Base-by-base conservation (phyloP, 2,113 vertebrate species). In the Neoarius graeffei region DNA sequence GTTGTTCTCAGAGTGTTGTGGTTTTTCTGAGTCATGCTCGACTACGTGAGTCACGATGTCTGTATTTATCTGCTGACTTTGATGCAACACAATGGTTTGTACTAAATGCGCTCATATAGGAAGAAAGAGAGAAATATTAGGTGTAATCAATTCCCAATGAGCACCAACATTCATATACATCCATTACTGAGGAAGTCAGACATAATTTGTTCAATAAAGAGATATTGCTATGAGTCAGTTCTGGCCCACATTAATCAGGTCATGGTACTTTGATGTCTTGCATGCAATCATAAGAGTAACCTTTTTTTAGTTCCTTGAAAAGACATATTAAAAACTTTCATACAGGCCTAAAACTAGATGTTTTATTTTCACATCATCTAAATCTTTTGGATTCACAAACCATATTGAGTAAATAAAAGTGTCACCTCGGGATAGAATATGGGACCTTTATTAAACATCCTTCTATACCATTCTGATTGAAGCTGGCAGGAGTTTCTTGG, bases 11-110 rank as follows among this genome's bases (percentile, higher is more conserved):
- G 60, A 64, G 25, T 89, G 59, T 76, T 57, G 0, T 59, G 71
- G 35, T 69, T 86, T 27, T 85, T 35, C 77, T 83, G 83, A 85
- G 69, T 64, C 76, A 89, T 20, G 57, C 56, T 50, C 57, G 19
- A 54, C 42, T 73, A 87, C 80, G 79, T 83, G 66, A 87, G 67
- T 62, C 86, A 73, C 42, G 66, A 84, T 84, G 52, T 73, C 54
- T 52, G 50, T 80, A 64, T 86, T 86, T 57, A 42, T 87, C 60
- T 76, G 48, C 23, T 84, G 25, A 15, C 23, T 69, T 76, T 35
- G 19, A 30, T 57, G 80, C 52, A 86, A 48, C 35, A 66, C n/a
- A 30, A 64, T 3, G 56, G 67, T 67, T 35, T 81, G 74, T 13
- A 74, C 84, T n/a, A n/a, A 52, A 82, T 82, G 35, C 56, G 71